Conservation (phyloP, 2,888 invertebrate species). For the Globia sparganii region DNA sequence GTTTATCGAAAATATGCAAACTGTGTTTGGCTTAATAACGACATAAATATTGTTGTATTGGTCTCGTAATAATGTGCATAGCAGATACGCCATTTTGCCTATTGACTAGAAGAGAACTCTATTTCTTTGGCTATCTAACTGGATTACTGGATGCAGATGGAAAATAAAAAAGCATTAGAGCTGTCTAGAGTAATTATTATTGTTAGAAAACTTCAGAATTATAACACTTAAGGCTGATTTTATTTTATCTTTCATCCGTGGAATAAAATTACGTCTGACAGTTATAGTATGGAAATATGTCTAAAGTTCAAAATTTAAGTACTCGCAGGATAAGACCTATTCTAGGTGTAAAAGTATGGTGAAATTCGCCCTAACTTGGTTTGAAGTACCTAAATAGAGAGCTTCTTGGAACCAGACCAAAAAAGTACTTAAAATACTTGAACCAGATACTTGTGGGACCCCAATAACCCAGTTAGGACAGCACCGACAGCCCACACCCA, state of each 20-base stretch:
- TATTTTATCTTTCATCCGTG: background rate
- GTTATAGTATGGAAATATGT: background rate
- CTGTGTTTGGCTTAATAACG: conserved; percentile 35
- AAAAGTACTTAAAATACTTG: conserved; percentile 12
- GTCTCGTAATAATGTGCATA: background rate
- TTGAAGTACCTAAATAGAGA: background rate
- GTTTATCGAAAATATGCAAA: conserved; percentile 44
- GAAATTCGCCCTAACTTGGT: background rate
- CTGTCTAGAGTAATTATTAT: background rate
- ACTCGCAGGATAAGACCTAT: background rate
- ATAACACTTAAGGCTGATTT: no score
- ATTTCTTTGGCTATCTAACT: background rate
- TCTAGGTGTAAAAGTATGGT: background rate
- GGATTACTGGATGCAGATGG: background rate
- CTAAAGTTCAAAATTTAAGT: background rate
- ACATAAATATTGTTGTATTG: conserved; percentile 22
- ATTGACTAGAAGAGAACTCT: background rate
- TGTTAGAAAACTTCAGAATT: background rate
- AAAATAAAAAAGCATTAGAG: background rate
- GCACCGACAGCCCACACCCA: conserved; percentile 85
- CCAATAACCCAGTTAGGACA: conserved; percentile 66
- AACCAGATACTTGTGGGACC: conserved; percentile 56
- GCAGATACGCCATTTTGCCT: background rate
- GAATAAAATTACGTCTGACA: background rate
- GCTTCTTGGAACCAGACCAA: background rate